These are phyloP conservation scores for Centropristis striata DNA, from an alignment of 2,113 vertebrate genomes.

Conservation along the genomic window DNA sequence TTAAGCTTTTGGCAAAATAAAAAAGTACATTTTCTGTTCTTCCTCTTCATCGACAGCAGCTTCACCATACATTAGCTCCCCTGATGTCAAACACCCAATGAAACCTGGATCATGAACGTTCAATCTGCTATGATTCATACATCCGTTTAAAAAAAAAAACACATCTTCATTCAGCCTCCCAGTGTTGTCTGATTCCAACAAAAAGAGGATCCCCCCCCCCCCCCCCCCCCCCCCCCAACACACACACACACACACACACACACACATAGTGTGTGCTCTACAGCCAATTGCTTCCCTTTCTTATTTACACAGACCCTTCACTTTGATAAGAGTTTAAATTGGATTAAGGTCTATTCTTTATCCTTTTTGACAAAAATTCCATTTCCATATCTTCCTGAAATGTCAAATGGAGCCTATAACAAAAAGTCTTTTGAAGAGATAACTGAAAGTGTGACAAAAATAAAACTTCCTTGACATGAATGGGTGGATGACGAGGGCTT, in stretches of 20 bases:
- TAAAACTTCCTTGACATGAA: conserved; percentile 28
- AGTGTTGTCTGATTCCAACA: conserved; percentile 44
- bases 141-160: conserved; percentile 45
- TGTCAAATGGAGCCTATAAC: conserved; percentile 48
- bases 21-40: background rate
- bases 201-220: conserved; percentile 33
- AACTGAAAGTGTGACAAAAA: conserved; percentile 22
- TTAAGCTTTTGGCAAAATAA: background rate
- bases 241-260: no score
- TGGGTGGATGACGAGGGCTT: conserved; percentile 4
- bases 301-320: conserved; percentile 41
- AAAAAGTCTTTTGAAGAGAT: conserved; percentile 37
- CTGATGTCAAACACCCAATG: conserved; percentile 43
- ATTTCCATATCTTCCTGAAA: conserved; percentile 66
- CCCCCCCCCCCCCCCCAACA: no score
- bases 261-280: conserved; percentile 30
- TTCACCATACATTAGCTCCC: background rate
- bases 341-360: conserved; percentile 57
- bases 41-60: background rate
- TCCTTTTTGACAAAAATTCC: conserved; percentile 58
- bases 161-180: conserved; percentile 13
- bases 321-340: conserved; percentile 74
- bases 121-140: conserved; percentile 49
- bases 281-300: conserved; percentile 38
- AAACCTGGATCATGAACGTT: conserved; percentile 45